Conservation (phyloP, 2,888 invertebrate genomes). For the Archips xylosteana region DNA sequence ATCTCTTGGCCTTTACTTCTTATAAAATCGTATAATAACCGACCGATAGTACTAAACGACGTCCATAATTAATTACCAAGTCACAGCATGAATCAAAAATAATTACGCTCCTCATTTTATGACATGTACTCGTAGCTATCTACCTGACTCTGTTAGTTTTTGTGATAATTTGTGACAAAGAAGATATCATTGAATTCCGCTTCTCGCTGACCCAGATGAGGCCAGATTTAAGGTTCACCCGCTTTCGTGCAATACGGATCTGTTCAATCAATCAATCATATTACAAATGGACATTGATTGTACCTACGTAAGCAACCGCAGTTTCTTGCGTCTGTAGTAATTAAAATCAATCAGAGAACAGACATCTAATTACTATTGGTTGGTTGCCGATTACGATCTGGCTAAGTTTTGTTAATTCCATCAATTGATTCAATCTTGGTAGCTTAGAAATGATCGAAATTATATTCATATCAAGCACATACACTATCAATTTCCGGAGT, state of each 20-base stretch:
- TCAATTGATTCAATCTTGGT: not conserved
- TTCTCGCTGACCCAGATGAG: not conserved
- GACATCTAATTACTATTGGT: constrained; percentile 53
- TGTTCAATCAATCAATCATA: constrained; percentile 49
- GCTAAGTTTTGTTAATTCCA: constrained; percentile 45
- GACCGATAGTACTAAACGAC: not conserved
- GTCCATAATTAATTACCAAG: not conserved
- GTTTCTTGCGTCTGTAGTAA: constrained; percentile 12
- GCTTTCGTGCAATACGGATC: not conserved
- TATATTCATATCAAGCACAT: not conserved
- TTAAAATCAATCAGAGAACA: constrained; percentile 52
- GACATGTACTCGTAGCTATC: not conserved
- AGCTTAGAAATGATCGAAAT: constrained; percentile 7
- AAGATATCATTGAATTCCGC: not conserved
- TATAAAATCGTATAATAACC: not conserved
- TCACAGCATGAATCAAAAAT: not conserved
- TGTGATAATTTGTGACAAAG: not conserved
- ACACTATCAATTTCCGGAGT: not conserved
- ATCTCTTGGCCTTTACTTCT: constrained; percentile 4
- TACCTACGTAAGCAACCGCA: constrained; percentile 21
- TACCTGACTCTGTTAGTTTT: not conserved
- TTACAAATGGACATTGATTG: constrained; percentile 33
- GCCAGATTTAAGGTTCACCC: not conserved
- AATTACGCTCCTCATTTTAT: not conserved
- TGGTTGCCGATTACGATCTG: constrained; percentile 48